Percentiles rank a stretch among this genome's conserved stretches.
phyloP scores from a whole-genome alignment of 2,888 invertebrate species.

The Campaea margaritaria region DNA sequence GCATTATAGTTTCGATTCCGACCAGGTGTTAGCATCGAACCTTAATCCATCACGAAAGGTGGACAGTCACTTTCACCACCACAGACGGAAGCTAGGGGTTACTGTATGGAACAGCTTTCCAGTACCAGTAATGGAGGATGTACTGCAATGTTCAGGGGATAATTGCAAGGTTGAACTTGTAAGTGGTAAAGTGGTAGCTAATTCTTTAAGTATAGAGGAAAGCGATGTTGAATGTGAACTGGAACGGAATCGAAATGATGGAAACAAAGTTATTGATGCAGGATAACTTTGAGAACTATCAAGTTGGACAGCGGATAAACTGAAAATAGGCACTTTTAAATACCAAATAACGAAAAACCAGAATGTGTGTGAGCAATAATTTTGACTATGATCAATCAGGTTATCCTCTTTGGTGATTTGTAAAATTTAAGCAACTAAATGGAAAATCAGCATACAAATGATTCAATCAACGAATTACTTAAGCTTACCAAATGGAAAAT shows the following conservation, averaged over 20 bases:
- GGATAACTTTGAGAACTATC: not conserved
- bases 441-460: too few species aligned
- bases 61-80: conserved; percentile 60
- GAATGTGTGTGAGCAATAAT: too few species aligned
- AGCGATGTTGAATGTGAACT: conserved; percentile 2
- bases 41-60: conserved; percentile 46
- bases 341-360: too few species aligned
- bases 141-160: conserved; percentile 21
- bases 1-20: conserved; percentile 29
- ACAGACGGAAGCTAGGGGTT: conserved; percentile 49
- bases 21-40: conserved; percentile 23
- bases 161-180: conserved; percentile 27
- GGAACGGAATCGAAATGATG: not conserved
- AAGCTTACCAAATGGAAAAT: too few species aligned
- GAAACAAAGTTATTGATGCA: not conserved
- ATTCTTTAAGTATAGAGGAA: conserved; percentile 21
- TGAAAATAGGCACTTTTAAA: too few species aligned
- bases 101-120: conserved; percentile 47
- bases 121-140: conserved; percentile 35
- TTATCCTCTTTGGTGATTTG: too few species aligned
- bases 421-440: too few species aligned
- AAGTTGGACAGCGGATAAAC: too few species aligned
- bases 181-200: conserved; percentile 17
- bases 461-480: too few species aligned
- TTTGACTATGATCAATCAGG: too few species aligned